A percentile compares a stretch with the other conserved stretches of the same genome.
phyloP scores from a whole-genome alignment of 2,113 vertebrate genomes.

The Apteryx owenii region DNA sequence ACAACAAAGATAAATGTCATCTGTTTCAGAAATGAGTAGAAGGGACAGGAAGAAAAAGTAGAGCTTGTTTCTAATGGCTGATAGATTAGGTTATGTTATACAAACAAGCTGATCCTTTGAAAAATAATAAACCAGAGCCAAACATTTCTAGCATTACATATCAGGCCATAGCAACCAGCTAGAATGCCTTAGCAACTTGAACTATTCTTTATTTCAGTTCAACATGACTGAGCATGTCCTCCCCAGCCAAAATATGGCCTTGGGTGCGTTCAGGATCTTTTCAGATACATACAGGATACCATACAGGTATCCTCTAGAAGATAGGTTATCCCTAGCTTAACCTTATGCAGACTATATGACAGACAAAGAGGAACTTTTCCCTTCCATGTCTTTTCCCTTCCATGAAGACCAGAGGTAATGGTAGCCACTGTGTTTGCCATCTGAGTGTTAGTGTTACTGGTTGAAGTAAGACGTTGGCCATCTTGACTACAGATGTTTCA shows the following conservation, averaged over 20 bases:
- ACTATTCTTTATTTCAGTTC: background rate
- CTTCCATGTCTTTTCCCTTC: background rate
- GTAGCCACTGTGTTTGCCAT: background rate
- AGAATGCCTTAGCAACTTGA: conserved; percentile 8
- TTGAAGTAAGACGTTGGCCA: background rate
- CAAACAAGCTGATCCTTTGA: background rate
- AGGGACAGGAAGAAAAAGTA: background rate
- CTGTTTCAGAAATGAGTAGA: background rate
- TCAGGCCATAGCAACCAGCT: conserved; percentile 39
- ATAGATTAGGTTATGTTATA: background rate
- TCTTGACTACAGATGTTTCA: background rate
- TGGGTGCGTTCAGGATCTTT: background rate
- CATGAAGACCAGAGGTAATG: background rate
- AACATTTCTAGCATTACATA: background rate
- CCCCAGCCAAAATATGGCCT: background rate
- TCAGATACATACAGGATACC: background rate
- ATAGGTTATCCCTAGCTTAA: background rate
- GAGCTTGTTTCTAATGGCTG: background rate
- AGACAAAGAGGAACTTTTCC: background rate
- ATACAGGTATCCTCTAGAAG: background rate
- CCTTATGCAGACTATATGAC: background rate
- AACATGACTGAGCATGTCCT: background rate
- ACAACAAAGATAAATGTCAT: background rate
- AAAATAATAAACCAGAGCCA: conserved; percentile 19
- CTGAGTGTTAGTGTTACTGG: background rate